Evolutionary conservation across 2,888 invertebrate genomes (phyloP).

Genomic region (Onthophagus sagittarius): DNA sequence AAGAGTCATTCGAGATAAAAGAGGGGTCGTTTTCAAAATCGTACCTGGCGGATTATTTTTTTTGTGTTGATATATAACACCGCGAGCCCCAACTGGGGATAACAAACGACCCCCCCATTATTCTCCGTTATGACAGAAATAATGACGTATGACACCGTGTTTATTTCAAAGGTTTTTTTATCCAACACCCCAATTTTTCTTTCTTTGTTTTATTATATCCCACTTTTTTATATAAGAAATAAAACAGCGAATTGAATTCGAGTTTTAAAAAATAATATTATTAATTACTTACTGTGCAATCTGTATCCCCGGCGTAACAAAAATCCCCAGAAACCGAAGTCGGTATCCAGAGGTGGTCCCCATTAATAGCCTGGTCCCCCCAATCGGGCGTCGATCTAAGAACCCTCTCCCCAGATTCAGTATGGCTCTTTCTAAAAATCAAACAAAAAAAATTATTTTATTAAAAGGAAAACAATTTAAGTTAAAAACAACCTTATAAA

Average conservation of each 20-base stretch:
- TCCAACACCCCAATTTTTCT: no score
- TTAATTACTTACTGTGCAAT: slow-evolving; percentile 70
- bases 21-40: neutral
- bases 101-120: neutral
- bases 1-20: neutral
- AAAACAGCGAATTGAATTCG: no score
- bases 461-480: neutral
- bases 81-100: neutral
- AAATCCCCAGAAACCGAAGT: slow-evolving; percentile 90
- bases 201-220: no score
- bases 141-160: neutral
- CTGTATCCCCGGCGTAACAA: slow-evolving; percentile 85
- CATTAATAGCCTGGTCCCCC: slow-evolving; percentile 81
- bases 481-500: neutral
- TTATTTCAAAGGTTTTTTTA: neutral
- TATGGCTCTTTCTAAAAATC: slow-evolving; percentile 28
- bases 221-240: neutral
- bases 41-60: neutral
- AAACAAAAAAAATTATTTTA: slow-evolving; percentile 14
- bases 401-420: slow-evolving; percentile 47
- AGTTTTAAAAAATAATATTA: neutral
- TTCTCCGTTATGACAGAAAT: neutral
- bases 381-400: slow-evolving; percentile 83
- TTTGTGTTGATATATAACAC: neutral
- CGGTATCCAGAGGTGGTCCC: slow-evolving; percentile 91